These are phyloP conservation scores for Bergia sp. DNA, from an alignment of 92 coral and sea anemone genomes.

Conservation along the genomic window DNA sequence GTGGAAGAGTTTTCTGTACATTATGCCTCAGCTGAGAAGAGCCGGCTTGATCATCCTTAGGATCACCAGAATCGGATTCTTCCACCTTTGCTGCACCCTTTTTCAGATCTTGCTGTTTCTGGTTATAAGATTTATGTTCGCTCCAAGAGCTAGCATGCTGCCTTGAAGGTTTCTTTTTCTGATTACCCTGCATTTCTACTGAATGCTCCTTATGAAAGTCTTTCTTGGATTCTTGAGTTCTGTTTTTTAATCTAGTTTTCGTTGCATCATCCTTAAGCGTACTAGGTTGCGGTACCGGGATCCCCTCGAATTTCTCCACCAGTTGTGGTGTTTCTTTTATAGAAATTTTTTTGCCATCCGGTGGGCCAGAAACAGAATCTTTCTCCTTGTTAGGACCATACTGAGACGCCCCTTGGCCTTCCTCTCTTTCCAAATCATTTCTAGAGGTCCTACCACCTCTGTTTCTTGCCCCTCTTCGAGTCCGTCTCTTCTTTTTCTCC, in stretches of 20 bases:
- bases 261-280: neutral
- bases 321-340: neutral
- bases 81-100: neutral
- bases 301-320: neutral
- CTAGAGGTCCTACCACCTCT: neutral
- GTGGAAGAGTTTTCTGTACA: neutral
- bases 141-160: slow-evolving; percentile 39
- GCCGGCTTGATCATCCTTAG: neutral
- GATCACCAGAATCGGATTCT: neutral
- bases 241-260: neutral
- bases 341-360: neutral
- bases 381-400: neutral
- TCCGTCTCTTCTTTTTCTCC: slow-evolving; percentile 29
- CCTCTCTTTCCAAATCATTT: slow-evolving; percentile 5
- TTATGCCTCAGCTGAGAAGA: neutral
- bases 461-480: slow-evolving; percentile 17
- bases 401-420: neutral
- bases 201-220: neutral
- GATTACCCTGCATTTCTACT: neutral
- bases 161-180: slow-evolving; percentile 19
- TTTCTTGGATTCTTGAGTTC: neutral
- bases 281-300: neutral
- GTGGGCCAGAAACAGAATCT: neutral
- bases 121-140: neutral
- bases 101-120: neutral